A percentile compares a stretch with the other conserved stretches of the same genome.
These are phyloP conservation scores for Salarias fasciatus DNA, from an alignment of 2,797 vertebrate species.

Conservation along the genomic window DNA sequence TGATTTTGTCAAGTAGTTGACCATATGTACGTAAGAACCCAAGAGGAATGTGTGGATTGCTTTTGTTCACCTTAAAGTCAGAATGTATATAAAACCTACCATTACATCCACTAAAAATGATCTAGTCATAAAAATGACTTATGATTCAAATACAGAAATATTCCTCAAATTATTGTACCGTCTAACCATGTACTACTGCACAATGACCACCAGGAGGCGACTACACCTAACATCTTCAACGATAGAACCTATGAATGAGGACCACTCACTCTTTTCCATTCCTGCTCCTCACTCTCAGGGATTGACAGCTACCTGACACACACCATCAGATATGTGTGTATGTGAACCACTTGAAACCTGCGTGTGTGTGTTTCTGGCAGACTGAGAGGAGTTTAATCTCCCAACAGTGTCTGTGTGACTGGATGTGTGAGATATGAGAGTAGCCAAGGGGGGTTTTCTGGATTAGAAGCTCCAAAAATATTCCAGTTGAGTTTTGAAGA, in stretches of 20 bases:
- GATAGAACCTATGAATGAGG: neutral
- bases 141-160: no score
- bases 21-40: no score
- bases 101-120: no score
- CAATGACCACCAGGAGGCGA: no score
- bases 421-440: conserved; percentile 71
- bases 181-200: no score
- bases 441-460: conserved; percentile 58
- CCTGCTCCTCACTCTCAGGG: conserved; percentile 3
- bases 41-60: no score
- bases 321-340: conserved; percentile 42
- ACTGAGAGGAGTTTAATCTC: conserved; percentile 43
- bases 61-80: no score
- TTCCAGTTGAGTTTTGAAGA: conserved; percentile 64
- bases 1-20: no score
- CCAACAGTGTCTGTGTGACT: conserved; percentile 31
- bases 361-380: conserved; percentile 44
- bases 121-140: no score
- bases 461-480: conserved; percentile 79
- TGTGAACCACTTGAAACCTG: conserved; percentile 52
- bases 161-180: no score
- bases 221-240: no score
- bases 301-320: conserved; percentile 26
- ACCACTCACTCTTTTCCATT: neutral
- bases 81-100: no score